These are phyloP conservation scores for Aphis craccivora DNA, from an alignment of 1,140 invertebrate genomes.

Conservation along the genomic window DNA sequence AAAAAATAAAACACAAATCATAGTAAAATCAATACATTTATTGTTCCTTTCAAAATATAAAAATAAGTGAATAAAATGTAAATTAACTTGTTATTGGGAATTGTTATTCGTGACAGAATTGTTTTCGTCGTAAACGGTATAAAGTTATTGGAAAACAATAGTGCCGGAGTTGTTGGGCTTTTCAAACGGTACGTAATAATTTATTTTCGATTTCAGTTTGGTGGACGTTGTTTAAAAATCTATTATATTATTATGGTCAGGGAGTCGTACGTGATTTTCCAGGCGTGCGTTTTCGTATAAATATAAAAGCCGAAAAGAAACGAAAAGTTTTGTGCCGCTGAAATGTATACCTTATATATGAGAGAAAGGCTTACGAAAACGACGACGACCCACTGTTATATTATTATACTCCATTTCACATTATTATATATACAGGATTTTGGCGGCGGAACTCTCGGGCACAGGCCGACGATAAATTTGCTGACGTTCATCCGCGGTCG, in stretches of 20 bases:
- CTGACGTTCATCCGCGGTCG: slow-evolving; percentile 39
- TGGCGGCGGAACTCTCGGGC: neutral
- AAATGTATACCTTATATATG: neutral
- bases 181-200: slow-evolving; percentile 7
- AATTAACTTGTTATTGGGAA: neutral
- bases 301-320: neutral
- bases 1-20: neutral
- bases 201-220: slow-evolving; percentile 22
- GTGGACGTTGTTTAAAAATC: neutral
- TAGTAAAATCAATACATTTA: neutral
- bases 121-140: neutral
- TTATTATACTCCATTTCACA: neutral
- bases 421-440: neutral
- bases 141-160: neutral
- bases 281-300: neutral
- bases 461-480: slow-evolving; percentile 38
- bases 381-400: neutral
- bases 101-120: neutral
- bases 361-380: slow-evolving; percentile 21
- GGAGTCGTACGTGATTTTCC: neutral
- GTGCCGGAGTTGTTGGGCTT: neutral
- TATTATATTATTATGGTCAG: neutral
- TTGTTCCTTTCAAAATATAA: neutral
- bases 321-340: neutral
- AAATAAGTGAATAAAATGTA: neutral